A percentile compares a stretch with the other conserved stretches of the same genome.
Evolutionary conservation across 2,888 invertebrate species (phyloP).

Genomic region (Artemia sinica): DNA sequence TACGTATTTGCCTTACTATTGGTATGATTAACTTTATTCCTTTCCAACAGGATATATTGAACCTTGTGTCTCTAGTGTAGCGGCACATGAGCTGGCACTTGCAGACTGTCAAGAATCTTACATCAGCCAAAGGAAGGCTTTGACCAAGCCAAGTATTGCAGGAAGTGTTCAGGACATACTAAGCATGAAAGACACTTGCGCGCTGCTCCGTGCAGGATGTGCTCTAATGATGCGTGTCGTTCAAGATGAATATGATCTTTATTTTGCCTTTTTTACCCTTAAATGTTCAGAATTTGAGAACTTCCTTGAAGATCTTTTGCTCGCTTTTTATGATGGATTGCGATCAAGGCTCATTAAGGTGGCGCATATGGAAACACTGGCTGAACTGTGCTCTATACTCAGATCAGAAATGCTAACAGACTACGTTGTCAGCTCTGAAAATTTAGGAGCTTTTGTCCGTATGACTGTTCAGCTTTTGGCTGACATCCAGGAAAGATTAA

Average conservation of each 20-base stretch:
- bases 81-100: constrained; percentile 46
- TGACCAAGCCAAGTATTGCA: constrained; percentile 51
- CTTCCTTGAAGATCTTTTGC: constrained; percentile 68
- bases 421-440: constrained; percentile 52
- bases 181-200: constrained; percentile 51
- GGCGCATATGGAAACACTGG: constrained; percentile 88
- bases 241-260: constrained; percentile 81
- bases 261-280: constrained; percentile 67
- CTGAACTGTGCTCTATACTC: constrained; percentile 85
- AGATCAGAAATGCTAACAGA: constrained; percentile 80
- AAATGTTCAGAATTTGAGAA: constrained; percentile 45
- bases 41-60: background rate
- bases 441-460: constrained; percentile 55
- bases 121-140: constrained; percentile 47
- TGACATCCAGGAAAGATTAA: constrained; percentile 89
- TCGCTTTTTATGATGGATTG: constrained; percentile 71
- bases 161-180: constrained; percentile 46
- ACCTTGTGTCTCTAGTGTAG: background rate
- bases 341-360: constrained; percentile 88
- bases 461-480: constrained; percentile 64
- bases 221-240: constrained; percentile 80
- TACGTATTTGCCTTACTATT: no score
- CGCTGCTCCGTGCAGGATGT: constrained; percentile 66
- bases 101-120: constrained; percentile 67
- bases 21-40: no score